These are phyloP conservation scores for Arge pagana DNA, from an alignment of 2,888 invertebrate genomes.

Conservation along the genomic window DNA sequence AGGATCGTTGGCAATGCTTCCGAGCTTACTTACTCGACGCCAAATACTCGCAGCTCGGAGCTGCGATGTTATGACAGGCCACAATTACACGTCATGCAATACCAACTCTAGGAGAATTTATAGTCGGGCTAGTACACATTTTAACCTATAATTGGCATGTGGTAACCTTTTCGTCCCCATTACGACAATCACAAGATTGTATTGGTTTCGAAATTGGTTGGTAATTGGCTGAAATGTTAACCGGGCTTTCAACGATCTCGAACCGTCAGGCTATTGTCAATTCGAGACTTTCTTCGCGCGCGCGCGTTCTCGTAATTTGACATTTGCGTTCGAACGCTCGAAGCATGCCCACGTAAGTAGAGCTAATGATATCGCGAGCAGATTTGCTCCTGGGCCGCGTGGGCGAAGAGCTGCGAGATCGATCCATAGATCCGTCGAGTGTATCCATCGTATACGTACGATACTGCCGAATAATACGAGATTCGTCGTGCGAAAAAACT, in stretches of 20 bases:
- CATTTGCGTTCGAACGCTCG: neutral
- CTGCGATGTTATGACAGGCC: slow-evolving; percentile 35
- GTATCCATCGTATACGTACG: no score
- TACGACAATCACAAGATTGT: slow-evolving; percentile 46
- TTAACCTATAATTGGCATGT: slow-evolving; percentile 43
- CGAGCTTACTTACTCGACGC: slow-evolving; percentile 10
- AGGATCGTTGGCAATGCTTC: slow-evolving; percentile 13
- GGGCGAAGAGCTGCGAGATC: no score
- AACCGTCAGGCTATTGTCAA: slow-evolving; percentile 6
- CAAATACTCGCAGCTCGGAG: slow-evolving; percentile 18
- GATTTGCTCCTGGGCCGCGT: no score
- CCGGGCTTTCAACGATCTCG: slow-evolving; percentile 1
- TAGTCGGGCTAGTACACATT: slow-evolving; percentile 35
- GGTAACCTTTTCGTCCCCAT: slow-evolving; percentile 43
- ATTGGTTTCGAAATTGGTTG: slow-evolving; percentile 33
- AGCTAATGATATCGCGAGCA: no score
- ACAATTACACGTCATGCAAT: slow-evolving; percentile 33
- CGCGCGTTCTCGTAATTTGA: no score
- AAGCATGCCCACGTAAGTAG: neutral
- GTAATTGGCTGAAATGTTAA: slow-evolving; percentile 31
- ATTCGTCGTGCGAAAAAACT: no score
- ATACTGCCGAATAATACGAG: no score
- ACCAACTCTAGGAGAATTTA: slow-evolving; percentile 30
- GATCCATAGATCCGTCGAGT: no score
- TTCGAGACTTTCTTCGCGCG: neutral